Evolutionary conservation across 2,888 invertebrate species (phyloP).

Genomic region (Brenthis daphne): DNA sequence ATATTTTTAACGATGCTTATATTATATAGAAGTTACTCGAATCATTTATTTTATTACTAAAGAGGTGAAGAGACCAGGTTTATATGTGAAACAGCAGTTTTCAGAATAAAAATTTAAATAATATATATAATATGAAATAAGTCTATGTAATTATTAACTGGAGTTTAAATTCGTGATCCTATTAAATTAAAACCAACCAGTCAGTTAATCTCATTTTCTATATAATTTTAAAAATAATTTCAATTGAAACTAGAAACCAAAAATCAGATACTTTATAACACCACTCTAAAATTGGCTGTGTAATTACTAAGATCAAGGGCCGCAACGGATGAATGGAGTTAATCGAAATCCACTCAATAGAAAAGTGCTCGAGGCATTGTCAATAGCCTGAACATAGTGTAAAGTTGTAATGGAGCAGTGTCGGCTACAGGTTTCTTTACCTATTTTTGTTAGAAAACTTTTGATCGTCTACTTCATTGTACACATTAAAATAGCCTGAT

Average conservation of each 20-base stretch:
- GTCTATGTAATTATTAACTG: too few relatives aligned
- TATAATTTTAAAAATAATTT: neutral
- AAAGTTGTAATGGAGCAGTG: conserved; percentile 21
- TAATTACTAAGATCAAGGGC: conserved; percentile 28
- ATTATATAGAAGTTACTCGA: too few relatives aligned
- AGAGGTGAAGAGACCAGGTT: too few relatives aligned
- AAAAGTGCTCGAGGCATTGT: conserved; percentile 27
- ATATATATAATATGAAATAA: too few relatives aligned
- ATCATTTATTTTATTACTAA: neutral
- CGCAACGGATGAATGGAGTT: conserved; percentile 27
- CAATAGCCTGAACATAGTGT: conserved; percentile 10
- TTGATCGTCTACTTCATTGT: neutral
- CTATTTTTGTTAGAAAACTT: neutral
- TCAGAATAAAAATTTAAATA: too few relatives aligned
- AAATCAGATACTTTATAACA: conserved; percentile 6
- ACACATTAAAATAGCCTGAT: neutral
- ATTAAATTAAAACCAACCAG: too few relatives aligned
- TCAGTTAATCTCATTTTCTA: too few relatives aligned
- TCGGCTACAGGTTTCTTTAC: conserved; percentile 10
- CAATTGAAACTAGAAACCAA: neutral
- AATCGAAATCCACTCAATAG: conserved; percentile 30
- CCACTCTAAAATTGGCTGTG: conserved; percentile 1
- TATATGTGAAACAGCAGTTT: too few relatives aligned
- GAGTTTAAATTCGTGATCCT: too few relatives aligned
- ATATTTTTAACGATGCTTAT: too few relatives aligned